Evolutionary conservation across 2,113 vertebrate species (phyloP).

Genomic region (Cyanocitta stelleri): DNA sequence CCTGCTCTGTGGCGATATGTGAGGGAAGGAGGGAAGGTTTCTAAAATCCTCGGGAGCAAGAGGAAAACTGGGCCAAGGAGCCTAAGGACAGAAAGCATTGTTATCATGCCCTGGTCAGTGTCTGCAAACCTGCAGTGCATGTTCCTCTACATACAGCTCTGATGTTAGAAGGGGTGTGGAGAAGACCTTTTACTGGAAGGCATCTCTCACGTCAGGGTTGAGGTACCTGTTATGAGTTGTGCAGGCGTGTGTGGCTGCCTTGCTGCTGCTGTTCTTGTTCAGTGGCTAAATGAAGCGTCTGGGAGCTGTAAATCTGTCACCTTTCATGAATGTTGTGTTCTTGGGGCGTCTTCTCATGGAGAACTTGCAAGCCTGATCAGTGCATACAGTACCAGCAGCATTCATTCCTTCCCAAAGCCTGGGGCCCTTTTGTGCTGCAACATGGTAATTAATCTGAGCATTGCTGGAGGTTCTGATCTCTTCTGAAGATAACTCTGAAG

Average conservation of each 20-base stretch:
- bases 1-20: accelerated
- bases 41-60: neutral
- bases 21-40: neutral
- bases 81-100: neutral
- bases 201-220: neutral
- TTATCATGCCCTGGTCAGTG: neutral
- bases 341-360: accelerated
- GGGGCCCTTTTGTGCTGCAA: neutral
- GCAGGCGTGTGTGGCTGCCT: neutral
- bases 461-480: neutral
- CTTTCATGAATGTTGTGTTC: neutral
- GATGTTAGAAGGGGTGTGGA: neutral
- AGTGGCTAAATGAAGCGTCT: neutral
- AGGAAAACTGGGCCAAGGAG: neutral
- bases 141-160: neutral
- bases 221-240: neutral
- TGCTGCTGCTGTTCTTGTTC: neutral
- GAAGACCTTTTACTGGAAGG: neutral
- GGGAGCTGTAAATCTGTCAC: constrained; percentile 31
- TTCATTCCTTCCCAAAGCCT: neutral
- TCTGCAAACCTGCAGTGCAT: neutral
- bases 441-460: neutral
- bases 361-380: neutral
- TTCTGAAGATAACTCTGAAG: neutral
- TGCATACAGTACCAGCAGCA: neutral